A percentile compares a stretch with the other conserved stretches of the same genome.
phyloP scores from a whole-genome alignment of 2,888 invertebrate genomes.

The Cactoblastis cactorum region DNA sequence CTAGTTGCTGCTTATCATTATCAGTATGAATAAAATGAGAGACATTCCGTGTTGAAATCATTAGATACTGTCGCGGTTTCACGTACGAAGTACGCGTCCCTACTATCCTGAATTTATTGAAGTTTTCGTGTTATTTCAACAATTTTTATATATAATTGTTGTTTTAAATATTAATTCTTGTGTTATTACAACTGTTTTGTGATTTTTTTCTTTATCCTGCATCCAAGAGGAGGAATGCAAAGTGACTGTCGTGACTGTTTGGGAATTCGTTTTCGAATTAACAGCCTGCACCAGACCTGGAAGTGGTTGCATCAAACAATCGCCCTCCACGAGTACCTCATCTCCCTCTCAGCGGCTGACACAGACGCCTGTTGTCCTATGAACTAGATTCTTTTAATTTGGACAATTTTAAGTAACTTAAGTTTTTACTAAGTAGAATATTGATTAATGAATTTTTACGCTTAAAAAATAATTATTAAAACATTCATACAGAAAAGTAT shows the following conservation, averaged over 20 bases:
- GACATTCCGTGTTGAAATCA: conserved; percentile 61
- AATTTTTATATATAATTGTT: conserved; percentile 4
- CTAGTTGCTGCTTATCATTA: conserved; percentile 69
- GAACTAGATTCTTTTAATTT: conserved; percentile 46
- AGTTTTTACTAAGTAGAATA: conserved; percentile 1
- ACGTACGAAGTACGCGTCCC: conserved; percentile 29
- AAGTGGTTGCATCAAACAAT: conserved; percentile 97
- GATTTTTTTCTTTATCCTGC: conserved; percentile 69
- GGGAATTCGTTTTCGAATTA: conserved; percentile 93
- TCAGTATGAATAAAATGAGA: conserved; percentile 70
- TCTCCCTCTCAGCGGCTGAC: conserved; percentile 87
- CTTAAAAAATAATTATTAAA: conserved; percentile 30
- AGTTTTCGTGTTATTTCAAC: conserved; percentile 2
- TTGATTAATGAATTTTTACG: conserved; percentile 33
- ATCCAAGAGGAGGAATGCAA: conserved; percentile 80
- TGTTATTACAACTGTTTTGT: conserved; percentile 52
- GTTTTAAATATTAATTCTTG: conserved; percentile 17
- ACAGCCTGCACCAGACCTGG: conserved; percentile 94
- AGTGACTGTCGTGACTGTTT: conserved; percentile 89
- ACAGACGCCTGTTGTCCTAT: conserved; percentile 74
- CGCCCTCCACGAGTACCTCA: conserved; percentile 91
- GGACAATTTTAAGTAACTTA: conserved; percentile 31
- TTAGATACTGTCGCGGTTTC: conserved; percentile 52
- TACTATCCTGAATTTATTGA: conserved; percentile 12
- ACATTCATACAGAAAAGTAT: conserved; percentile 74